Evolutionary conservation across 2,113 vertebrate species (phyloP).

Genomic region (Girardinichthys multiradiatus): DNA sequence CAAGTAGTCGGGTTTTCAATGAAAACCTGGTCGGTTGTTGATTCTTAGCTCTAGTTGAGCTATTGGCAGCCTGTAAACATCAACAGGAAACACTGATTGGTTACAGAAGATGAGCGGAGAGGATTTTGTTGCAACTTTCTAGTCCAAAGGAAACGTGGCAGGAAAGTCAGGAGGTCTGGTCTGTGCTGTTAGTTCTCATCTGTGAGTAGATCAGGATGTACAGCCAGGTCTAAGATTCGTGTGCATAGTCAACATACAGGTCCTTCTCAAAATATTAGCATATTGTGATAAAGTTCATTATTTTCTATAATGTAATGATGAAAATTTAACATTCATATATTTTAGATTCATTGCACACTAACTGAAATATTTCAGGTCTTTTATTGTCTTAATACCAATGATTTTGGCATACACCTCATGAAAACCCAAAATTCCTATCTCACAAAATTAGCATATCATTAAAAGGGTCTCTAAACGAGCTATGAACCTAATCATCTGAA

Average conservation of each 20-base stretch:
- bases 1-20: neutral
- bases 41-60: neutral
- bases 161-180: conserved; percentile 6
- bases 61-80: neutral
- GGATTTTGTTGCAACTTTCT: conserved; percentile 20
- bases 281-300: too few species aligned
- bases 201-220: conserved; percentile 57
- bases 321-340: too few species aligned
- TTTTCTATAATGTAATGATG: too few species aligned
- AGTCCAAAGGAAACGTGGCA: conserved; percentile 34
- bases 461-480: too few species aligned
- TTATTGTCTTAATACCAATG: too few species aligned
- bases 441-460: too few species aligned
- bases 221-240: conserved; percentile 38
- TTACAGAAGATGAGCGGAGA: neutral
- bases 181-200: conserved; percentile 54
- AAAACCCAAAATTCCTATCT: too few species aligned
- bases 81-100: neutral
- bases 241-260: neutral
- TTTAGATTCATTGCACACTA: too few species aligned
- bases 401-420: too few species aligned
- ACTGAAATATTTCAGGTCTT: too few species aligned
- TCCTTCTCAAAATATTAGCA: too few species aligned
- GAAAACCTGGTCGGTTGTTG: neutral
- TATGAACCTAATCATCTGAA: too few species aligned